phyloP scores from a whole-genome alignment of 1,140 invertebrate genomes.

The Heliconius congener region DNA sequence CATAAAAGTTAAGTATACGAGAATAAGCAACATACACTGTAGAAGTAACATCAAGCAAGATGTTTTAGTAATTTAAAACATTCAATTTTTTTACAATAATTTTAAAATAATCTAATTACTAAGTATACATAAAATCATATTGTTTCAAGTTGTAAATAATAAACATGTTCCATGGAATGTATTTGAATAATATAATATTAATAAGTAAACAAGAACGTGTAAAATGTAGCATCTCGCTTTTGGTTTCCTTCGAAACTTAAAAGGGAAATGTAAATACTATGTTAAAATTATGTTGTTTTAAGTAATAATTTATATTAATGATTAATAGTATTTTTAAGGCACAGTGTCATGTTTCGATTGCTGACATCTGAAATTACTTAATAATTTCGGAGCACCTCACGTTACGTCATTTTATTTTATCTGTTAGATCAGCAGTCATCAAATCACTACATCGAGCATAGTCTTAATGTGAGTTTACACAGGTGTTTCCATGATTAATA shows the following conservation, averaged over 20 bases:
- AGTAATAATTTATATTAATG: not conserved
- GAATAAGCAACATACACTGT: not conserved
- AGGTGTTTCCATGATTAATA: not conserved
- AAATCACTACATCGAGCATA: not conserved
- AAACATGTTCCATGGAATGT: not conserved
- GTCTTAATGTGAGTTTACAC: not conserved
- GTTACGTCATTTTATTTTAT: constrained; percentile 14
- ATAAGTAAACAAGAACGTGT: not conserved
- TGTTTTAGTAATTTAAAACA: not conserved
- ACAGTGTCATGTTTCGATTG: constrained; percentile 34
- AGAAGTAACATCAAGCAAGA: not conserved
- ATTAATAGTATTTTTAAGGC: constrained; percentile 36
- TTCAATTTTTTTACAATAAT: not conserved
- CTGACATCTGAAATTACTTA: constrained; percentile 40
- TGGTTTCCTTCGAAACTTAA: constrained; percentile 72
- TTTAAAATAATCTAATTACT: not conserved
- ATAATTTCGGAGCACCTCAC: constrained; percentile 43
- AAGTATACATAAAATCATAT: not conserved
- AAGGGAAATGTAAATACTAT: constrained; percentile 56
- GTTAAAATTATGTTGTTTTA: not conserved
- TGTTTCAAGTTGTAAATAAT: not conserved
- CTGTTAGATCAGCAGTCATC: not conserved
- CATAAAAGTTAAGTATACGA: not conserved
- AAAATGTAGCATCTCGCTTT: constrained; percentile 59
- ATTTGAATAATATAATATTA: not conserved